phyloP scores from a whole-genome alignment of 2,113 vertebrate genomes.

The Leptodactylus fuscus region DNA sequence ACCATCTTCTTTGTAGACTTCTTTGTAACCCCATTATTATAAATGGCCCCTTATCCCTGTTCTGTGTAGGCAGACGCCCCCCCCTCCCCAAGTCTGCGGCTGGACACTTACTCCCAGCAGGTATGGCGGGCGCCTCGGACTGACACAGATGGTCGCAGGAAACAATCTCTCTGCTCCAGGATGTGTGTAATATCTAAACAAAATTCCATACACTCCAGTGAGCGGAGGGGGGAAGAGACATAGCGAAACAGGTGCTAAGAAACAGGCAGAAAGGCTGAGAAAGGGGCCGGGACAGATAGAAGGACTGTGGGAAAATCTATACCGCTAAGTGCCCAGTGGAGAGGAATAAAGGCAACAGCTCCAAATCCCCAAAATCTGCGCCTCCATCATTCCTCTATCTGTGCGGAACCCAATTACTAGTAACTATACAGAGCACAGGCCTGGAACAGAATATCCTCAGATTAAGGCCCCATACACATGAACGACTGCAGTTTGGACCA shows the following conservation, averaged over 20 bases:
- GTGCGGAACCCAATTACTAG: neutral
- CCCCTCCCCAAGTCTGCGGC: neutral
- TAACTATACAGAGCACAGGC: too few relatives aligned
- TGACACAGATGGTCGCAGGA: slow-evolving; percentile 37
- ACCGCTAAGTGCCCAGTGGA: neutral
- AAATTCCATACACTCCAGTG: slow-evolving; percentile 41
- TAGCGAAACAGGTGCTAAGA: slow-evolving; percentile 46
- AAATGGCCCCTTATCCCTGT: neutral
- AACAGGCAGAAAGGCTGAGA: neutral
- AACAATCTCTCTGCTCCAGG: slow-evolving; percentile 7
- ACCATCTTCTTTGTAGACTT: too few relatives aligned
- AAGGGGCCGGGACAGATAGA: neutral
- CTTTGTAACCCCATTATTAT: too few relatives aligned
- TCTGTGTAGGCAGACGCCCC: neutral
- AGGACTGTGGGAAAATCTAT: slow-evolving; percentile 31
- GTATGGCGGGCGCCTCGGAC: slow-evolving; percentile 4
- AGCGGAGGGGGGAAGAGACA: slow-evolving; percentile 25
- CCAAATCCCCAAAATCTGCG: neutral
- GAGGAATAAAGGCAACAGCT: neutral
- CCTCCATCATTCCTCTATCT: too few relatives aligned
- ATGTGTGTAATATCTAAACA: slow-evolving; percentile 48
- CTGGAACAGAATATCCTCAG: neutral
- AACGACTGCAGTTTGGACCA: too few relatives aligned
- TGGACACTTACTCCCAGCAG: slow-evolving; percentile 6
- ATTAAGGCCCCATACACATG: too few relatives aligned